These are phyloP conservation scores for Nothobranchius furzeri DNA, from an alignment of 2,113 vertebrate genomes.

Conservation along the genomic window DNA sequence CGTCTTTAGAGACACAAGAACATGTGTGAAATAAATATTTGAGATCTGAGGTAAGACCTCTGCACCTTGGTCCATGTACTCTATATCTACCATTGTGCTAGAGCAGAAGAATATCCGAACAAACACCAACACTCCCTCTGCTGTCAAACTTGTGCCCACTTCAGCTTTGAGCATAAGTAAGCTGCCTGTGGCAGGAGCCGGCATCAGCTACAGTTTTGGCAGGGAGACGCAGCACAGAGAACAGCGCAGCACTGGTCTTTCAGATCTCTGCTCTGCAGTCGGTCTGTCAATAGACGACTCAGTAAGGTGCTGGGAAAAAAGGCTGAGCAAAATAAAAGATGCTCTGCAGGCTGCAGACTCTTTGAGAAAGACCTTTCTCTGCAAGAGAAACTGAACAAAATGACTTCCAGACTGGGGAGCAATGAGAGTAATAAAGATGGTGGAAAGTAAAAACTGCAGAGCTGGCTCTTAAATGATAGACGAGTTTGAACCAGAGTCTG, in stretches of 20 bases:
- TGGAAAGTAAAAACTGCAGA: conserved; percentile 21
- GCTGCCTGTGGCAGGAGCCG: conserved; percentile 26
- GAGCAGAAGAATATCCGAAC: conserved; percentile 6
- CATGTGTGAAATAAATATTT: background rate
- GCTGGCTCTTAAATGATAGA: conserved; percentile 34
- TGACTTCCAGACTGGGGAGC: background rate
- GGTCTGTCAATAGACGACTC: conserved; percentile 30
- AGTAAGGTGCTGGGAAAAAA: conserved; percentile 14
- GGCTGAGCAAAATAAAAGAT: conserved; percentile 23
- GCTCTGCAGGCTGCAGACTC: conserved; percentile 6
- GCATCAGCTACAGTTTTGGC: conserved; percentile 37
- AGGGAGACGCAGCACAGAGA: conserved; percentile 24
- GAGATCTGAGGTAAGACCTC: background rate
- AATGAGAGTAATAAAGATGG: conserved; percentile 15
- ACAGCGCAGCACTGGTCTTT: background rate
- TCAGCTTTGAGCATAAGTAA: conserved; percentile 35
- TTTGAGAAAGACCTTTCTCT: conserved; percentile 12
- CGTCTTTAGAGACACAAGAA: background rate
- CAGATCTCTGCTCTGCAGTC: conserved; percentile 33
- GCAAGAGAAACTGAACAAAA: background rate
- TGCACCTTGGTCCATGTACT: background rate
- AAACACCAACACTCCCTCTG: conserved; percentile 17
- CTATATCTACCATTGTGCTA: background rate
- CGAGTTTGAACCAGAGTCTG: conserved; percentile 40
- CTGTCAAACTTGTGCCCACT: conserved; percentile 21